phyloP scores from a whole-genome alignment of 2,113 vertebrate genomes.

The Pangasianodon gigas region DNA sequence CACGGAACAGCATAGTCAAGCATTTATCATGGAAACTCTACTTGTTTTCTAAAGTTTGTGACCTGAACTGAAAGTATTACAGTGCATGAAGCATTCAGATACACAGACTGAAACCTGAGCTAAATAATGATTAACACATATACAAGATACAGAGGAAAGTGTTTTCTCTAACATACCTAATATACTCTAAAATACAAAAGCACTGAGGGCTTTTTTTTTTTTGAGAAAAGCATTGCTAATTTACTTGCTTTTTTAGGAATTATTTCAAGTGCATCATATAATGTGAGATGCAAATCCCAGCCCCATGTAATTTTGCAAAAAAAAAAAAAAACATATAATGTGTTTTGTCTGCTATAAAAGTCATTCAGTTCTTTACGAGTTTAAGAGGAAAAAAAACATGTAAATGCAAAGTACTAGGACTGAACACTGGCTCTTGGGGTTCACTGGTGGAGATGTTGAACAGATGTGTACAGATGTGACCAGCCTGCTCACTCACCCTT shows the following conservation, averaged over 20 bases:
- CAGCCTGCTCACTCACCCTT: background rate
- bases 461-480: background rate
- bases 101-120: background rate
- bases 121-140: background rate
- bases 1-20: background rate
- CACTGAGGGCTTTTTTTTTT: background rate
- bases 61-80: background rate
- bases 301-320: no score
- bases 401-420: background rate
- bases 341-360: background rate
- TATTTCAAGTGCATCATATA: background rate
- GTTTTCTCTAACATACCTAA: no score
- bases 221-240: background rate
- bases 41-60: background rate
- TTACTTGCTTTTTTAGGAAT: background rate
- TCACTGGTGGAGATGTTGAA: background rate
- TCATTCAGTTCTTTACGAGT: background rate
- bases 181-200: no score
- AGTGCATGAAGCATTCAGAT: background rate
- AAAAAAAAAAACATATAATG: background rate
- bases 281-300: background rate
- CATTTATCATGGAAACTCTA: background rate
- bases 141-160: background rate
- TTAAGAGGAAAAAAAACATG: background rate
- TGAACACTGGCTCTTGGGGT: background rate